These are phyloP conservation scores for Morpho deidamia DNA, from an alignment of 2,888 invertebrate species.

Conservation along the genomic window DNA sequence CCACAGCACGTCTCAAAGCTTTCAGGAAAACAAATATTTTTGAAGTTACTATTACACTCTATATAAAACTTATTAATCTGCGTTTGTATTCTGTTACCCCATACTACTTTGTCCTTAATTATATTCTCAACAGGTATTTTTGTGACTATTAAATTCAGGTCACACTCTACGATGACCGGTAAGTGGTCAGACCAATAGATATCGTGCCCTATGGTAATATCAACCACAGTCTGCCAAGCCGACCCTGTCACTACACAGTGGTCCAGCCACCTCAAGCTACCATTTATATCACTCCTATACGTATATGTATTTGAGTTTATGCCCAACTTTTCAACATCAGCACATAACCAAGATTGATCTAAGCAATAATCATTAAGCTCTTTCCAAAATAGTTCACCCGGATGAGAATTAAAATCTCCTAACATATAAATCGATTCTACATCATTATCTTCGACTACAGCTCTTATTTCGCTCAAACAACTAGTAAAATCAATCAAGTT, in stretches of 20 bases:
- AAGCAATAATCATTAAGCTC: slow-evolving; percentile 6
- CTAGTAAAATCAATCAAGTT: slow-evolving; percentile 21
- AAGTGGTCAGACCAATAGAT: slow-evolving; percentile 22
- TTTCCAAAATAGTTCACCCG: slow-evolving; percentile 4
- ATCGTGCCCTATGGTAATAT: slow-evolving; percentile 15
- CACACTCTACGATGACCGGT: slow-evolving; percentile 15
- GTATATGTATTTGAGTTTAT: slow-evolving; percentile 12
- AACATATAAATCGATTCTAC: slow-evolving; percentile 14
- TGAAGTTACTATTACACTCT: too few species aligned
- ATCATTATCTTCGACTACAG: slow-evolving; percentile 16
- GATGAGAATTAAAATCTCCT: slow-evolving; percentile 19
- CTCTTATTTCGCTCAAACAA: slow-evolving; percentile 12
- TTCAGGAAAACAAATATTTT: too few species aligned
- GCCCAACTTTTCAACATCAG: slow-evolving; percentile 14
- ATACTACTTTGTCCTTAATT: too few species aligned
- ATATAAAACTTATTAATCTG: too few species aligned
- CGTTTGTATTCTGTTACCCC: too few species aligned
- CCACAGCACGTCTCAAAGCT: too few species aligned
- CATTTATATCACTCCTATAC: slow-evolving; percentile 14
- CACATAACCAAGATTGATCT: slow-evolving; percentile 24
- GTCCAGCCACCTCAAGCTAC: slow-evolving; percentile 19
- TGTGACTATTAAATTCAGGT: background rate
- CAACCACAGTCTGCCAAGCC: slow-evolving; percentile 10
- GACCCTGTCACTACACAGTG: slow-evolving; percentile 19
- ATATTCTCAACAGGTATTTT: too few species aligned